Conservation (phyloP, 1,140 invertebrate genomes). For the Penaeus chinensis region DNA sequence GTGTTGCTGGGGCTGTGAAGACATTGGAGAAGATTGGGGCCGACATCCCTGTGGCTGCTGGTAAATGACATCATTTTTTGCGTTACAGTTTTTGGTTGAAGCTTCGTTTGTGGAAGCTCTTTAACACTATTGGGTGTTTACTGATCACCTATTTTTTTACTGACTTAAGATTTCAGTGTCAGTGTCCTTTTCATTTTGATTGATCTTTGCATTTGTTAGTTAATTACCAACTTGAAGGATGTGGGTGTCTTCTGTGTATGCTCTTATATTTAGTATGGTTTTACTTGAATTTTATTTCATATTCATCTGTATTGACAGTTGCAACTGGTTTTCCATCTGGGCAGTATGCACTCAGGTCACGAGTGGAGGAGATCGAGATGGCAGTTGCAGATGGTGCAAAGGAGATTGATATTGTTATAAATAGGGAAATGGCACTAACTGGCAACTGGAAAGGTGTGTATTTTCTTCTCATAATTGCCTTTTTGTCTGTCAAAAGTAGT, state of each 20-base stretch:
- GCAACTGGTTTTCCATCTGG: conserved; percentile 96
- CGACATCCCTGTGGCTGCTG: conserved; percentile 81
- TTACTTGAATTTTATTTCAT: neutral
- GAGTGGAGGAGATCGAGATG: conserved; percentile 85
- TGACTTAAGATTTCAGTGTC: neutral
- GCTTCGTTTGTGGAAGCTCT: no score
- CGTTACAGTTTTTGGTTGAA: no score
- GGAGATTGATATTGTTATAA: conserved; percentile 98
- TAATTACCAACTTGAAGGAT: no score
- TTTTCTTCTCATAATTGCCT: conserved; percentile 16
- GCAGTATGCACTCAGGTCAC: conserved; percentile 83
- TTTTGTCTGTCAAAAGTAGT: neutral
- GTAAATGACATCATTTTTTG: conserved; percentile 68
- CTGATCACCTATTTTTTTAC: no score
- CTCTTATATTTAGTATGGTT: neutral
- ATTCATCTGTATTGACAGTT: conserved; percentile 72
- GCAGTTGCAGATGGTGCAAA: conserved; percentile 86
- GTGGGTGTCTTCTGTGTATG: neutral
- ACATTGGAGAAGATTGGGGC: conserved; percentile 74
- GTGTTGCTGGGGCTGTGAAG: conserved; percentile 79
- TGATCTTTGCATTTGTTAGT: no score
- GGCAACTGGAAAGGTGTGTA: conserved; percentile 83
- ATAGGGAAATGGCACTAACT: conserved; percentile 83
- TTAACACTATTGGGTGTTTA: no score
- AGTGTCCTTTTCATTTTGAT: no score